Base-by-base conservation (phyloP, 2,888 invertebrate species). In the Amorpha juglandis region DNA sequence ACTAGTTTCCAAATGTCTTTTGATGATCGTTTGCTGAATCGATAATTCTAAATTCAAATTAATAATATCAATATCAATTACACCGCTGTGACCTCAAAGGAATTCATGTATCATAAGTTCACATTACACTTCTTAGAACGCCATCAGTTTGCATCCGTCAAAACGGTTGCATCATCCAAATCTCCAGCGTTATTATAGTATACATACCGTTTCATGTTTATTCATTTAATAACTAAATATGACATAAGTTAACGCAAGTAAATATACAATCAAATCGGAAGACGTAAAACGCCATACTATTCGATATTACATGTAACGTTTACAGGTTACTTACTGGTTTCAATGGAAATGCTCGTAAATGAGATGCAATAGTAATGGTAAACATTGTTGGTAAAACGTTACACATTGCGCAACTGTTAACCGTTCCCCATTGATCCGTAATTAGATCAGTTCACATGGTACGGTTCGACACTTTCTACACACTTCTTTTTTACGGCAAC, bases 391-490 rank as follows among this genome's bases (percentile, higher is more conserved):
- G 70, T 77, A 76, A 72, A 77, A 74, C 78, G 80, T 78, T 76
- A 75, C 72, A 68, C 65, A 68, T 77, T 78, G 69, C 69, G 70
- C 67, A 77, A 77, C 68, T 65, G 64, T 66, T 70, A 67, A 68
- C 69, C 66, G 67, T 69, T 74, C 75, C 73, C 74, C 69, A 71
- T 71, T 73, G 71, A 70, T 71, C 55, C 74, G 79, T 82, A 83
- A 86, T 86, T 83, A 84, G 84, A 83, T 77, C 79, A 78, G 77
- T 85, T 86, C 87, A 74, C 86, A 84, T 77, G 79, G 74, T 83
- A 80, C 80, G 74, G 45, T 75, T 72, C 69, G 64, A 71, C 67
- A 69, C 67, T 68, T 73, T 69, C n/a, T n/a, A n/a, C n/a, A n/a
- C n/a, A n/a, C 69, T 67, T 55, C 71, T 69, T 16, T 53, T 52